These are phyloP conservation scores for Paraplagusia blochii DNA, from an alignment of 2,113 vertebrate species.

Conservation along the genomic window DNA sequence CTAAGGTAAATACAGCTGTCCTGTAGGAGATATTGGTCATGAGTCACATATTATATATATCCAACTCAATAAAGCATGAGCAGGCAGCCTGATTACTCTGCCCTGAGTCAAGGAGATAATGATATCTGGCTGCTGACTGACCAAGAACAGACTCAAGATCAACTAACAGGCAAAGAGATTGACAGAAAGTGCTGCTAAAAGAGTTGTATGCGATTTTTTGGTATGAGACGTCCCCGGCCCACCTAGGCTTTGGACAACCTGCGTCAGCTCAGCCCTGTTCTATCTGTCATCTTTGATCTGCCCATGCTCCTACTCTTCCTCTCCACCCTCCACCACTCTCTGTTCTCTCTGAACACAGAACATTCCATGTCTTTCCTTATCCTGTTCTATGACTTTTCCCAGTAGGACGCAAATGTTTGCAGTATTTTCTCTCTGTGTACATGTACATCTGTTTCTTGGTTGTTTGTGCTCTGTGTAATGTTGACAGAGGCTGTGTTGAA, in stretches of 20 bases:
- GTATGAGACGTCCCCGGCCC: constrained; percentile 57
- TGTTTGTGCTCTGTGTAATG: constrained; percentile 4
- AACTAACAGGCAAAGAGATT: constrained; percentile 50
- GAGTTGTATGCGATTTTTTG: constrained; percentile 54
- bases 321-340: background rate
- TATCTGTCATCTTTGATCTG: constrained; percentile 71
- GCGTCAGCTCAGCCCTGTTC: constrained; percentile 68
- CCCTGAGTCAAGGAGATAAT: constrained; percentile 78
- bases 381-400: constrained; percentile 10
- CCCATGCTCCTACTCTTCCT: constrained; percentile 13
- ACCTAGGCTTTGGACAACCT: constrained; percentile 63
- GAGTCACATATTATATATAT: constrained; percentile 79
- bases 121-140: constrained; percentile 73
- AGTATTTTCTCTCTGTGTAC: background rate
- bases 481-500: background rate
- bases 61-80: constrained; percentile 79
- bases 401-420: background rate
- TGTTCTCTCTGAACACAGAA: background rate
- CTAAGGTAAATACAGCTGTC: constrained; percentile 70
- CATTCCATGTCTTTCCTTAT: constrained; percentile 1
- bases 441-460: background rate
- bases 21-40: constrained; percentile 76
- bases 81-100: constrained; percentile 76
- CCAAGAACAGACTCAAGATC: constrained; percentile 69
- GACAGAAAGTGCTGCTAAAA: constrained; percentile 56